Conservation (phyloP, 2,888 invertebrate species). For the Macaria notata region DNA sequence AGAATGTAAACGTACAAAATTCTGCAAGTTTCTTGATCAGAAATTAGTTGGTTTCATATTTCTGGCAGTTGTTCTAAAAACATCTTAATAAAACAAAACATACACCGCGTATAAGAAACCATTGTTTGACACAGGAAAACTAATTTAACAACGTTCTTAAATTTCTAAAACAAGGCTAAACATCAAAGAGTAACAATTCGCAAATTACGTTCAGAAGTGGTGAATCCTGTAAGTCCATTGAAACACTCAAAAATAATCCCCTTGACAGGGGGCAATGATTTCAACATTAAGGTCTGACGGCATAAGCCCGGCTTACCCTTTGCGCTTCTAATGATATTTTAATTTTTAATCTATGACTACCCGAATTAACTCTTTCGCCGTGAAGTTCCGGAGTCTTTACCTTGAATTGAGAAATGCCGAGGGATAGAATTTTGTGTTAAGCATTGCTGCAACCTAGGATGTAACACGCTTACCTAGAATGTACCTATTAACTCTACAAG, state of each 20-base stretch:
- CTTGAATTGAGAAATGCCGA: not conserved
- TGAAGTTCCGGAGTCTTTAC: slow-evolving; percentile 14
- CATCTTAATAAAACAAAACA: no score
- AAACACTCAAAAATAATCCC: slow-evolving; percentile 5
- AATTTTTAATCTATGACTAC: slow-evolving; percentile 39
- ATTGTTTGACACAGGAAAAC: no score
- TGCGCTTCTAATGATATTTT: slow-evolving; percentile 33
- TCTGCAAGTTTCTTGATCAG: no score
- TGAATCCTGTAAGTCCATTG: not conserved
- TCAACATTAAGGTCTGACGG: slow-evolving; percentile 10
- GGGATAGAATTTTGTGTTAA: not conserved
- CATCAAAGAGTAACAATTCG: not conserved
- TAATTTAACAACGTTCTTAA: no score
- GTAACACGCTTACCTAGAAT: no score
- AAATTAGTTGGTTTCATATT: no score
- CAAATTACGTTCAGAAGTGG: not conserved
- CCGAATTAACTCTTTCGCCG: slow-evolving; percentile 23
- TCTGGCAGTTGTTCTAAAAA: no score
- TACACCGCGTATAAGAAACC: no score
- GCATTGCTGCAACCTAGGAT: no score
- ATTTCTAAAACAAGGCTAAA: no score
- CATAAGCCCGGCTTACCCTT: slow-evolving; percentile 28
- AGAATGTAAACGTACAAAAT: no score
- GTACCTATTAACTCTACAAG: no score
- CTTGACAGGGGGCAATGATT: slow-evolving; percentile 26